Evolutionary conservation across 2,113 vertebrate genomes (phyloP).

Genomic region (Pseudorasbora parva): DNA sequence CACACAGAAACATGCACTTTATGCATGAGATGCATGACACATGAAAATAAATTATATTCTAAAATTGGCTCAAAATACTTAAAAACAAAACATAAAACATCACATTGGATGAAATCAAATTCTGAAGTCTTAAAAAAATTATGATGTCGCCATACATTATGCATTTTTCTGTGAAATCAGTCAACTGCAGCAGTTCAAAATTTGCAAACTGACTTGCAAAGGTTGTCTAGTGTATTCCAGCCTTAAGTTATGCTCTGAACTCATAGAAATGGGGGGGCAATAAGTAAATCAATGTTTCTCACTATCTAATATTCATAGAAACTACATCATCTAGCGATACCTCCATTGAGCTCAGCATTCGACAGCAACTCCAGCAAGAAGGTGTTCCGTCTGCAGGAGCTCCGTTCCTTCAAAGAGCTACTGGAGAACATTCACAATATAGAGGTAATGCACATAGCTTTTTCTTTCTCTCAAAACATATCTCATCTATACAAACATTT

Average conservation of each 20-base stretch:
- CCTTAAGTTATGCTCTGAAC: neutral
- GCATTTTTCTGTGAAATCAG: neutral
- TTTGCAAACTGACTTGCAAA: too few species aligned
- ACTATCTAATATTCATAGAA: slow-evolving; percentile 75
- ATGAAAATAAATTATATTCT: neutral
- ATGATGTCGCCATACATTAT: neutral
- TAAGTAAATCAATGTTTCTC: neutral
- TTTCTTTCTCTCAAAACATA: neutral
- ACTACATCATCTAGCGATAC: slow-evolving; percentile 73
- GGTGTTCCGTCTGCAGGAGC: slow-evolving; percentile 80
- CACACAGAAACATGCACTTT: neutral
- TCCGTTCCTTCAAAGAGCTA: slow-evolving; percentile 84
- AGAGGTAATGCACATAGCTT: slow-evolving; percentile 76
- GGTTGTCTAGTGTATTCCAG: neutral
- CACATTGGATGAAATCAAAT: neutral
- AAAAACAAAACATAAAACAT: neutral
- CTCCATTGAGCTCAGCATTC: slow-evolving; percentile 60
- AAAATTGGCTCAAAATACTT: too few species aligned
- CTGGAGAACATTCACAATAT: slow-evolving; percentile 84
- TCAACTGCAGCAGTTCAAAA: too few species aligned
- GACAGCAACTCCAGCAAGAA: slow-evolving; percentile 60
- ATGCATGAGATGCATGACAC: neutral
- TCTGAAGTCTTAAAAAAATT: neutral
- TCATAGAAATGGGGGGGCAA: neutral
- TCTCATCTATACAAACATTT: neutral